Base-by-base conservation (phyloP, 2,888 invertebrate species). In the Chirona hameri region DNA sequence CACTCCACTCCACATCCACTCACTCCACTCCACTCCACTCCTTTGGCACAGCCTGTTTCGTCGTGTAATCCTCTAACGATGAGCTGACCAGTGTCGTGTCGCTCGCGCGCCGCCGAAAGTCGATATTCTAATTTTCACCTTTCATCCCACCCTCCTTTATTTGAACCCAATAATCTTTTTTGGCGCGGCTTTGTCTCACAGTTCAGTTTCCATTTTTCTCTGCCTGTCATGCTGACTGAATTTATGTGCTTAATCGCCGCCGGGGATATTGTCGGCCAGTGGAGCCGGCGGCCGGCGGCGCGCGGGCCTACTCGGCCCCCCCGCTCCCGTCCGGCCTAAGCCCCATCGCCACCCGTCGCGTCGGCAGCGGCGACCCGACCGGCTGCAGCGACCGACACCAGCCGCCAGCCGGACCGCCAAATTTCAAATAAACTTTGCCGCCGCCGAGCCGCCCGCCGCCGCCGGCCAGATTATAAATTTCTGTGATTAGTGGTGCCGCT, bases 161-260 rank as follows among this genome's bases (percentile, higher is more conserved):
- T 76, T 76, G 76, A 76, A 76, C 76, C 76, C 76, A 76, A 76
- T 76, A 76, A 76, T 76, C 39, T 76, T 76, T 72, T 76, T 76
- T 76, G 76, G 39, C 76, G 76, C 76, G 76, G 76, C 76, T 76
- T 76, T 76, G 76, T 76, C 76, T 76, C 76, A 76, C 76, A 76
- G 76, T 76, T 76, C 76, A 76, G 76, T 76, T 76, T 76, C 76
- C 76, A 76, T 76, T 76, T 76, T n/a, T 76, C 76, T 76, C 39
- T 76, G 76, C n/a, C 76, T 76, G 76, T 76, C 76, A 76, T 76
- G 76, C 76, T 39, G 76, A 39, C 76, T 21, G 76, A 76, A 76
- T 76, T 76, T 76, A 76, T 76, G 76, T 76, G 76, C 76, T 76
- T 76, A 76, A 76, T 76, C 76, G 76, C 21, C 76, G 76, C 18